Base-by-base conservation (phyloP, 2,888 invertebrate genomes). In the Nematopogon swammerdamellus region DNA sequence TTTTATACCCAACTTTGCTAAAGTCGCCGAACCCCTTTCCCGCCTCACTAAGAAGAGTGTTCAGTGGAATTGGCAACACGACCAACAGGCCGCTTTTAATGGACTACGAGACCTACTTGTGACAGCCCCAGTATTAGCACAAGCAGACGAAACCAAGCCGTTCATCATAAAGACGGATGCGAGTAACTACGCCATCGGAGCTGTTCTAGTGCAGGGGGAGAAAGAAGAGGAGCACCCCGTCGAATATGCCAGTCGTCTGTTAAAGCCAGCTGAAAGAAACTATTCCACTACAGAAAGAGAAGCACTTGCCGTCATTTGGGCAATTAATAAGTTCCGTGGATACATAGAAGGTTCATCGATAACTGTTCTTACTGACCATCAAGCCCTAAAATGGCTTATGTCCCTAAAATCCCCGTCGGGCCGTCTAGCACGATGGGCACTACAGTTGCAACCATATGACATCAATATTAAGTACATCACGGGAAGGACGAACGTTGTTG, bases 1-100 rank as follows among this genome's bases (percentile, higher is more conserved):
- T 49, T 56, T 59, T 52, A 59, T 63, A 58, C 59, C 61, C 58
- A 60, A 62, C 55, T 64, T 67, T 57, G 51, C 57, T 0, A 45
- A 53, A 17, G 51, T 59, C 0, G 53, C 57, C 1, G 53, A 58
- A 17, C 59, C 62, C 0, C 53, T 54, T 6, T 58, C 57, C 0
- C 50, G 51, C 11, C 50, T 62, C 0, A 60, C 59, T 19, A 59
- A 60, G 47, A 61, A 63, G 19, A 57, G 53, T 3, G 47, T 46
- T 2, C 3, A 1, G 3, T 63, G 60, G 60, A 19, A 42, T 18
- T 62, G 60, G 62, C 17, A 29, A n/a, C 3, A 25, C 0, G 54
- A 56, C 10, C 56, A 61, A 48, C 16, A 52, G 6, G 29, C 25
- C 0, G 56, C 62, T 0, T 63, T 56, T 29, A 18, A 53, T 1